A percentile compares a stretch with the other conserved stretches of the same genome.
phyloP scores from a whole-genome alignment of 2,113 vertebrate species.

The Chascanopsetta lugubris region DNA sequence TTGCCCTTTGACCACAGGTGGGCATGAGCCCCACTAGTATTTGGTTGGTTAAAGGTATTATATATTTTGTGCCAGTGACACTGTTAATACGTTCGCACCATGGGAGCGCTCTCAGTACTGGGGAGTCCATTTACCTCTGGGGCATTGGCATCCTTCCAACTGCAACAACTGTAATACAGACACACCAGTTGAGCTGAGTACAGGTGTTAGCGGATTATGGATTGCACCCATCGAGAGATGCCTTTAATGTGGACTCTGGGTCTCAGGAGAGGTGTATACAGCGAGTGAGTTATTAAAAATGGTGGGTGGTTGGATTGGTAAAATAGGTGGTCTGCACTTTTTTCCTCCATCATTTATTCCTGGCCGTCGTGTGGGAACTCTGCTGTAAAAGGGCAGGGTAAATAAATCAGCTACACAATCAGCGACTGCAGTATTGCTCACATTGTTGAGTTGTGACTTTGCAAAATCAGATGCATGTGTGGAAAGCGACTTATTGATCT shows the following conservation, averaged over 20 bases:
- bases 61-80: slow-evolving; percentile 53
- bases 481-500: not conserved
- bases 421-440: not conserved
- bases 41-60: slow-evolving; percentile 62
- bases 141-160: slow-evolving; percentile 64
- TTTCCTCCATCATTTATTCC: not conserved
- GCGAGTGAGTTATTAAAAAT: slow-evolving; percentile 42
- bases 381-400: not conserved
- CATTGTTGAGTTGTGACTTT: not conserved
- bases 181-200: slow-evolving; percentile 31
- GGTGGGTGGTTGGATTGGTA: slow-evolving; percentile 16
- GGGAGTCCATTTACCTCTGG: slow-evolving; percentile 65
- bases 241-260: slow-evolving; percentile 32
- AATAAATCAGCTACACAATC: too few relatives aligned
- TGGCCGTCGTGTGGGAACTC: not conserved
- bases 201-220: slow-evolving; percentile 60
- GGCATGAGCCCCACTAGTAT: slow-evolving; percentile 38
- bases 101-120: slow-evolving; percentile 43
- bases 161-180: slow-evolving; percentile 45
- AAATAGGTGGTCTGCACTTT: slow-evolving; percentile 9
- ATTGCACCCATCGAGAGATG: slow-evolving; percentile 45
- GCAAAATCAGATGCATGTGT: not conserved
- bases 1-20: slow-evolving; percentile 36
- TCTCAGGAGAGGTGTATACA: slow-evolving; percentile 27
- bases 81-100: slow-evolving; percentile 65